Conservation (phyloP, 2,113 vertebrate genomes). For the Myocastor coypus region DNA sequence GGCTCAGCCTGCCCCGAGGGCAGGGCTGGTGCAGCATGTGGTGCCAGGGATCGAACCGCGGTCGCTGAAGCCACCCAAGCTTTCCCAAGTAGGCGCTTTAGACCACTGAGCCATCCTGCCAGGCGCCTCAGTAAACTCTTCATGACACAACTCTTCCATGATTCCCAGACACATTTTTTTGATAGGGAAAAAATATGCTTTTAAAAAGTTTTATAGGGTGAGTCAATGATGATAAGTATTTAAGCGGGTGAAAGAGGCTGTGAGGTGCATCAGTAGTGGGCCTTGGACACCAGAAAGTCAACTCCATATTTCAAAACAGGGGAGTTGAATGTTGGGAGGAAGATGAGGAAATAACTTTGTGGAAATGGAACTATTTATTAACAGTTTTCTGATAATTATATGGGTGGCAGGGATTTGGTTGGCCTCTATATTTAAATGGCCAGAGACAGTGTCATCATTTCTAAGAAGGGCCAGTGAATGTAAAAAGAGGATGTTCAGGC, state of each 20-base stretch:
- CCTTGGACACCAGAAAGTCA: not conserved
- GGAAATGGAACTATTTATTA: slow-evolving; percentile 36
- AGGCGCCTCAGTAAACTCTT: too few species aligned
- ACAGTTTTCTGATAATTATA: not conserved
- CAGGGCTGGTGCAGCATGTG: too few species aligned
- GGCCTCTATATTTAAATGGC: slow-evolving; percentile 30
- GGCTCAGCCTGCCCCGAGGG: too few species aligned
- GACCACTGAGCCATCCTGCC: too few species aligned
- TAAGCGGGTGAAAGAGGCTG: not conserved
- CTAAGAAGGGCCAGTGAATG: slow-evolving; percentile 23
- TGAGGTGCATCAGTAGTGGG: not conserved
- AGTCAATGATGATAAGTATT: not conserved
- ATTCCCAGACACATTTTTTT: not conserved
- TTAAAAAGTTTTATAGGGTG: not conserved
- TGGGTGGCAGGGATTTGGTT: not conserved
- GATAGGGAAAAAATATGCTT: not conserved
- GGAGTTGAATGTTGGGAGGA: not conserved
- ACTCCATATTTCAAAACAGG: not conserved
- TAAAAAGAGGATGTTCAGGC: not conserved
- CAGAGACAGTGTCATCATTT: slow-evolving; percentile 51
- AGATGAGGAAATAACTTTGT: not conserved
- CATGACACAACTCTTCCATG: not conserved
- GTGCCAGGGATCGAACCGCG: too few species aligned
- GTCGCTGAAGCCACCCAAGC: too few species aligned
- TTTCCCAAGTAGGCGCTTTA: too few species aligned